Conservation (phyloP, 1,140 invertebrate species). For the Colletes latitarsis region DNA sequence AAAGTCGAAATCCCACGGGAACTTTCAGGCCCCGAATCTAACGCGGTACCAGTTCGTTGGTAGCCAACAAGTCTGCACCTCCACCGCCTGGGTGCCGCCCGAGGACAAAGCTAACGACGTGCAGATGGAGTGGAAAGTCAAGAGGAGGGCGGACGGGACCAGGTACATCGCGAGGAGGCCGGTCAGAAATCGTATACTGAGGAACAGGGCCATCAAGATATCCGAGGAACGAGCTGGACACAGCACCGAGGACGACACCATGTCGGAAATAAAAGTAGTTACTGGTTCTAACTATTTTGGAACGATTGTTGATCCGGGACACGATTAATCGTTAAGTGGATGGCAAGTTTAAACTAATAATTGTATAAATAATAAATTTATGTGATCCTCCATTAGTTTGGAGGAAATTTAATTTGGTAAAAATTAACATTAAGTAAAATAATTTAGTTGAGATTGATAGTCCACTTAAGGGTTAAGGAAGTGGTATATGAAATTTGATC, state of each 20-base stretch:
- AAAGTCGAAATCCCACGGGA: conserved; percentile 71
- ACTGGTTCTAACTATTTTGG: no score
- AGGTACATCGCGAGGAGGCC: conserved; percentile 90
- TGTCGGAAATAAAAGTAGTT: conserved; percentile 88
- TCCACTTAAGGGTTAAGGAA: no score
- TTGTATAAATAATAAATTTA: no score
- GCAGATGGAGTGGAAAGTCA: conserved; percentile 91
- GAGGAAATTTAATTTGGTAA: no score
- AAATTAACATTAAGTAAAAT: no score
- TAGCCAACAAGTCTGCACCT: conserved; percentile 81
- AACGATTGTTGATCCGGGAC: neutral
- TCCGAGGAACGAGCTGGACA: conserved; percentile 87
- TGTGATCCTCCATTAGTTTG: no score
- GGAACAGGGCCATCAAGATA: conserved; percentile 86
- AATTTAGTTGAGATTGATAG: no score
- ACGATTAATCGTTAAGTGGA: neutral
- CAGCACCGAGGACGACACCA: conserved; percentile 91
- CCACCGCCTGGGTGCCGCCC: conserved; percentile 68
- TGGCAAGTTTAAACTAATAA: no score
- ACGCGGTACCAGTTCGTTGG: conserved; percentile 84
- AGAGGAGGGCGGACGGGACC: conserved; percentile 88
- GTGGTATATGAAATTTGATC: no score
- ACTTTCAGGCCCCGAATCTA: conserved; percentile 82
- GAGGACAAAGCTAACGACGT: conserved; percentile 77
- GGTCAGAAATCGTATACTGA: conserved; percentile 85